phyloP scores from a whole-genome alignment of 2,797 vertebrate species.

The Sciurus carolinensis region DNA sequence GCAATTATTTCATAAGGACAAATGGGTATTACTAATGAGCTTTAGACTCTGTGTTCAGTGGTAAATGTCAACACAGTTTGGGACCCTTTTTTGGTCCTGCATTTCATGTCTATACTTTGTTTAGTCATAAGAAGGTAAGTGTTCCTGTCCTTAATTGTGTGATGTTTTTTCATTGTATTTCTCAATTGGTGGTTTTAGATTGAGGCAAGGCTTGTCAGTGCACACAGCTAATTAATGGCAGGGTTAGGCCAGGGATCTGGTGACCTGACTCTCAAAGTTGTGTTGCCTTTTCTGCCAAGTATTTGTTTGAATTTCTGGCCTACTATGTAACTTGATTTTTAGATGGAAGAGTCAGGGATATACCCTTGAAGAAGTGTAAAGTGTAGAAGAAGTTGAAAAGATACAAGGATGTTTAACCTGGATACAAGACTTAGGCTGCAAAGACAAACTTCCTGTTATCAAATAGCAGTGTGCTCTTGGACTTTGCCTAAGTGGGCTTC shows the following conservation, averaged over 20 bases:
- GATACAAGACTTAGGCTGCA: neutral
- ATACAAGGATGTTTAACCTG: neutral
- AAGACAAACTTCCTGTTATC: neutral
- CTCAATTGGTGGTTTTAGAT: conserved; percentile 33
- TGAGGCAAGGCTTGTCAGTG: neutral
- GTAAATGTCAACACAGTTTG: conserved; percentile 56
- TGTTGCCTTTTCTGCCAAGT: neutral
- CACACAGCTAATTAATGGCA: neutral
- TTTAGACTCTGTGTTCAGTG: conserved; percentile 41
- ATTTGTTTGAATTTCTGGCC: neutral
- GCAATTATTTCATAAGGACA: conserved; percentile 74
- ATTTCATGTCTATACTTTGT: neutral
- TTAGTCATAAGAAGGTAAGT: neutral
- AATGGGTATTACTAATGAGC: conserved; percentile 35
- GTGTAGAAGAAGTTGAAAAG: neutral
- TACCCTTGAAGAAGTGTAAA: neutral
- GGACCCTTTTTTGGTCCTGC: neutral
- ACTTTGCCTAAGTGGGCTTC: neutral
- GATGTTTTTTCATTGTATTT: conserved; percentile 22
- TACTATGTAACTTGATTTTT: neutral
- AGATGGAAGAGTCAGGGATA: neutral
- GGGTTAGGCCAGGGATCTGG: neutral
- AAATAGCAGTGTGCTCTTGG: neutral
- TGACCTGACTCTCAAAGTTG: neutral
- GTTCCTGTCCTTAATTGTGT: neutral